Percentiles rank a stretch among this genome's conserved stretches.
Conservation (phyloP, 2,113 vertebrate genomes). For the Dasypus novemcinctus region DNA sequence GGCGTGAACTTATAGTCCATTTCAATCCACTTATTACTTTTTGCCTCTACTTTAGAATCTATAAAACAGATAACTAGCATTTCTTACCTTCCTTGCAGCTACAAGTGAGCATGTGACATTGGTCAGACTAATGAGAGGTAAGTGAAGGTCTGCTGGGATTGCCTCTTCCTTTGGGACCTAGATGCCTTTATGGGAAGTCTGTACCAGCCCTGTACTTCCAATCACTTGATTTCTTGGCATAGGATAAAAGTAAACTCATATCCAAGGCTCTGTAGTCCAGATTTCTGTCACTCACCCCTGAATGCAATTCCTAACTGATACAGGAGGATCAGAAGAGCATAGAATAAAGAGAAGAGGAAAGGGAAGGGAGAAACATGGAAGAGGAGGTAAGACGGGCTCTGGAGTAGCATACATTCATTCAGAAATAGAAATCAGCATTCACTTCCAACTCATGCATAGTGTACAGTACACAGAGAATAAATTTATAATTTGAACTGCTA, state of each 20-base stretch:
- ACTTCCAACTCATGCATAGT: background rate
- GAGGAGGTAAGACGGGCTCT: background rate
- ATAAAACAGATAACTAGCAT: background rate
- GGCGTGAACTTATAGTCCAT: background rate
- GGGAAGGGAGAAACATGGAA: background rate
- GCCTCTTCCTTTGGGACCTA: background rate
- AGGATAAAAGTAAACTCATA: background rate
- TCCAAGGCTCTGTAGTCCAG: background rate
- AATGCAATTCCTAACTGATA: background rate
- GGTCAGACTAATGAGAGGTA: background rate
- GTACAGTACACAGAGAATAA: background rate
- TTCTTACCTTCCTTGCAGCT: background rate
- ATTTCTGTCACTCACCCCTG: background rate
- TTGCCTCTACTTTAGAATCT: background rate
- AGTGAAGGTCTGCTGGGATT: background rate
- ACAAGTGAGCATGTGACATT: background rate
- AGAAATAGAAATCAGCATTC: background rate
- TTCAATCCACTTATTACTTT: background rate
- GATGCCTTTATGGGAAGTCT: fast-evolving
- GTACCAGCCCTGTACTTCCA: background rate
- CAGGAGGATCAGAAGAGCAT: background rate
- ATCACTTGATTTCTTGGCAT: background rate
- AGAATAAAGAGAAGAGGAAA: background rate
- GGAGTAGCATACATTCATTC: background rate
- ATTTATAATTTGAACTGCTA: background rate